Conservation (phyloP, 2,797 vertebrate species). For the Peromyscus melanophrys region DNA sequence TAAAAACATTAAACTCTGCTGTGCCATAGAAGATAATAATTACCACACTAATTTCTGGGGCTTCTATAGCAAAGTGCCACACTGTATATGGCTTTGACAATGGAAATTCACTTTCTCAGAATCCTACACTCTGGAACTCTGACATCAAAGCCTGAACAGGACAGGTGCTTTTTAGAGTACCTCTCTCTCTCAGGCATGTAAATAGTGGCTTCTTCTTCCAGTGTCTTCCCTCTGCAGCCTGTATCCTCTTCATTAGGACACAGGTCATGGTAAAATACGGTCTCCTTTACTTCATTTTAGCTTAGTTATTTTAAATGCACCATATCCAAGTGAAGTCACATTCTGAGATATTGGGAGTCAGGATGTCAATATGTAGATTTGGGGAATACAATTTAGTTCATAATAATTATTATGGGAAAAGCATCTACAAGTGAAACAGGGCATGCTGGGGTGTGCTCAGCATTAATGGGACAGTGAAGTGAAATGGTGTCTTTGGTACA, state of each 20-base stretch:
- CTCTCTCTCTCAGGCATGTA: not conserved
- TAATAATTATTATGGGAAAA: not conserved
- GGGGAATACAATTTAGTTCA: not conserved
- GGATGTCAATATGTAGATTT: not conserved
- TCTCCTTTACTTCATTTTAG: not conserved
- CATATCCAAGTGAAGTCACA: not conserved
- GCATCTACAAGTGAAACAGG: not conserved
- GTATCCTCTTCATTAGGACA: not conserved
- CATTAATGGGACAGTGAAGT: not conserved
- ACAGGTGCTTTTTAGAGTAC: not conserved
- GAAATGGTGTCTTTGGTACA: not conserved
- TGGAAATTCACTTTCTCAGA: not conserved
- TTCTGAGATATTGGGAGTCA: not conserved
- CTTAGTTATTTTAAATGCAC: not conserved
- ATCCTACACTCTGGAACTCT: not conserved
- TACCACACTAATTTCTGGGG: not conserved
- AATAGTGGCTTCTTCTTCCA: not conserved
- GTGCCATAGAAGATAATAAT: not conserved
- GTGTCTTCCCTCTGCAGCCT: not conserved
- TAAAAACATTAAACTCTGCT: not conserved
- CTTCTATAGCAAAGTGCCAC: not conserved
- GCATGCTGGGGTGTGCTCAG: accelerated
- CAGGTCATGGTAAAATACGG: not conserved
- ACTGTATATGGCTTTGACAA: not conserved
- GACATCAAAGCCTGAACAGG: not conserved